Conservation (phyloP, 2,113 vertebrate species). For the Pluvianellus socialis region DNA sequence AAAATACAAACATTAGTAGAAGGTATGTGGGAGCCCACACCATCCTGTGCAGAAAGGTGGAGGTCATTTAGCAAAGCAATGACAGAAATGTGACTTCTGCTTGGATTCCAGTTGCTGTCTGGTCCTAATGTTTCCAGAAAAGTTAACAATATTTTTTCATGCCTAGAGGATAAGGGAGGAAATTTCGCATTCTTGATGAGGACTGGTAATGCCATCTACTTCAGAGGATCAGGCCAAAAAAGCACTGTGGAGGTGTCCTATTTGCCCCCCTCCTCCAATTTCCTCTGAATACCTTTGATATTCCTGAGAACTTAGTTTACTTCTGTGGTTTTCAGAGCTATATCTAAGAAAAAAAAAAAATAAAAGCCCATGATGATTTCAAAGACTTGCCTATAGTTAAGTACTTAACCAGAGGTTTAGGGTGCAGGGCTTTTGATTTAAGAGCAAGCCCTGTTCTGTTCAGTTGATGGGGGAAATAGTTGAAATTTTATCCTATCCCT, state of each 20-base stretch:
- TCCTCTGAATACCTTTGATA: neutral
- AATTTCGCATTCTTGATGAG: neutral
- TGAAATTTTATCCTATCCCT: slow-evolving; percentile 59
- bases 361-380: neutral
- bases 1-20: neutral
- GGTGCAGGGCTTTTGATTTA: slow-evolving; percentile 55
- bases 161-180: neutral
- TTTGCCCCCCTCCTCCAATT: neutral
- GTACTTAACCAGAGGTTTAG: slow-evolving; percentile 52
- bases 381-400: slow-evolving; percentile 39
- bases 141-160: neutral
- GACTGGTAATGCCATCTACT: slow-evolving; percentile 22
- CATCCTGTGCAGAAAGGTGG: neutral
- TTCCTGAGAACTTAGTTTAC: neutral
- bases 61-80: neutral
- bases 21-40: neutral
- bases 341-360: neutral
- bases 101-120: slow-evolving; percentile 15
- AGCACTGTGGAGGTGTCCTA: neutral
- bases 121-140: neutral
- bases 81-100: slow-evolving; percentile 28
- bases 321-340: slow-evolving; percentile 35
- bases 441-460: slow-evolving; percentile 32
- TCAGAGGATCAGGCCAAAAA: neutral
- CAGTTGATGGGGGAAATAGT: slow-evolving; percentile 48